Evolutionary conservation across 2,888 invertebrate genomes (phyloP).

Genomic region (Amphiduros pacificus): DNA sequence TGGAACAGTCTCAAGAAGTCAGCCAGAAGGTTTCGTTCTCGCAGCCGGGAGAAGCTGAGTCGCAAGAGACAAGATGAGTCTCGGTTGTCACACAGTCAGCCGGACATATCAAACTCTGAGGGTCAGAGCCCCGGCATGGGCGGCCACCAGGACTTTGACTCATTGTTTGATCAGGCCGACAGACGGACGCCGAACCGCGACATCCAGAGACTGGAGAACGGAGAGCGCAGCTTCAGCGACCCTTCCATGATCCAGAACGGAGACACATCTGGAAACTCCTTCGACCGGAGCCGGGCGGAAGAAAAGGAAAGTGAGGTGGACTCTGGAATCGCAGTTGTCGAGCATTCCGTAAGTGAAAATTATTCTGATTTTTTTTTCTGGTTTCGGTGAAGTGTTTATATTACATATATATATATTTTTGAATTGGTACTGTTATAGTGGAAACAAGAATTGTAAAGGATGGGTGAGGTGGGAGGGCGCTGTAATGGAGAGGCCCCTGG

Average conservation of each 20-base stretch:
- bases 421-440: no score
- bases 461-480: no score
- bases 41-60: slow-evolving; percentile 10
- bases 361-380: no score
- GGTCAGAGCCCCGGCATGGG: slow-evolving; percentile 2
- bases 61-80: slow-evolving; percentile 6
- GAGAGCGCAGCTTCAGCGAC: background rate
- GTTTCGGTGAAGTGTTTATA: no score
- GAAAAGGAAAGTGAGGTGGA: slow-evolving; percentile 11
- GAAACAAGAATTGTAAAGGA: no score
- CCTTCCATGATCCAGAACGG: background rate
- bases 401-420: no score
- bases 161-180: background rate
- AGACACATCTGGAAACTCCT: background rate
- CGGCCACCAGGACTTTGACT: slow-evolving; percentile 8
- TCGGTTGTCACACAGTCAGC: slow-evolving; percentile 11
- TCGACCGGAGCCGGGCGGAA: background rate
- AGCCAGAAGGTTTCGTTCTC: slow-evolving; percentile 7
- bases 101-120: slow-evolving; percentile 5
- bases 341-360: slow-evolving; percentile 12
- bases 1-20: slow-evolving; percentile 10
- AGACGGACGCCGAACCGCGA: no score
- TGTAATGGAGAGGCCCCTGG: no score
- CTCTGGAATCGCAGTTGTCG: slow-evolving; percentile 14
- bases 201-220: background rate